Evolutionary conservation across 2,797 vertebrate genomes (phyloP).

Genomic region (Poliocrania exsul): DNA sequence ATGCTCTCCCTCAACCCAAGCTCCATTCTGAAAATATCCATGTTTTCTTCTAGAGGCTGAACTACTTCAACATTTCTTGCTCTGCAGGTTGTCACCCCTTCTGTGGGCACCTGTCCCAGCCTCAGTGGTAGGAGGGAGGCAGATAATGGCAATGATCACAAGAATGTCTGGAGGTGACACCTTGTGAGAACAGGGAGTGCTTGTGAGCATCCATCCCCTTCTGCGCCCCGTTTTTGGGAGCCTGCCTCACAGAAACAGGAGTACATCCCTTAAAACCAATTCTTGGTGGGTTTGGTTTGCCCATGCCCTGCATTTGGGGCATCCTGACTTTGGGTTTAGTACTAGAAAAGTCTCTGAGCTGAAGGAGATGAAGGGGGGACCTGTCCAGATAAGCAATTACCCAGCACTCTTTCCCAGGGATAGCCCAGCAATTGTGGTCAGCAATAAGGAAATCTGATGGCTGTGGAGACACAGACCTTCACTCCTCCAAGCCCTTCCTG

Average conservation of each 20-base stretch:
- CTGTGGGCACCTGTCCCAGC: neutral
- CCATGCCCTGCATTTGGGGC: neutral
- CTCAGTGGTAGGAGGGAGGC: neutral
- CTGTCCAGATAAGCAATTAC: conserved; percentile 63
- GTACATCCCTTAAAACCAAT: neutral
- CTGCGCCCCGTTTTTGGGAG: neutral
- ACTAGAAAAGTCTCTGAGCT: neutral
- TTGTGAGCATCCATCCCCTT: neutral
- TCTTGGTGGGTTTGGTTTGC: neutral
- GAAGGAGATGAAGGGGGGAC: neutral
- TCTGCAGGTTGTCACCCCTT: neutral
- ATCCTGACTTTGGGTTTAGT: neutral
- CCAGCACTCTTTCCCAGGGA: conserved; percentile 63
- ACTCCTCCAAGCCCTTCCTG: conserved; percentile 70
- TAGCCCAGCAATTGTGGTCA: conserved; percentile 62
- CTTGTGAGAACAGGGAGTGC: neutral
- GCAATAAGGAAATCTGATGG: conserved; percentile 63
- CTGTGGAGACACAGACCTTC: conserved; percentile 65
- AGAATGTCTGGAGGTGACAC: neutral
- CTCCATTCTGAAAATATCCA: neutral
- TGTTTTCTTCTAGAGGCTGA: neutral
- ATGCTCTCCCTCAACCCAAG: neutral
- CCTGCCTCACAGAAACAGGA: neutral
- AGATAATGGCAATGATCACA: neutral
- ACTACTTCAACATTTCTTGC: neutral